Conservation (phyloP, 1,140 invertebrate genomes). For the Paracyclopina nana region DNA sequence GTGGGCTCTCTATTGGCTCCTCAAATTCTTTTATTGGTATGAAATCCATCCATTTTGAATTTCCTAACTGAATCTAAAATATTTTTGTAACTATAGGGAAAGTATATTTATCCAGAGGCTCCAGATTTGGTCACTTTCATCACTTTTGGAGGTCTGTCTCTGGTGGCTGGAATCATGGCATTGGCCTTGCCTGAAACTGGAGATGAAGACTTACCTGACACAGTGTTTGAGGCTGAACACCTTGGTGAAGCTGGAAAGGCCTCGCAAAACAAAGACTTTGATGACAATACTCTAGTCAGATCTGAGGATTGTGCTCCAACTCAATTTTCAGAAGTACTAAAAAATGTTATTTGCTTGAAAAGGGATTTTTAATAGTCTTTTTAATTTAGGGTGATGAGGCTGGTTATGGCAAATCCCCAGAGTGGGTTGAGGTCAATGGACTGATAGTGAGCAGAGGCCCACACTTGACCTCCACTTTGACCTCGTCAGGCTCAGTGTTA, state of each 20-base stretch:
- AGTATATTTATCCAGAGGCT: slow-evolving; percentile 5
- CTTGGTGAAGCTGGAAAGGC: background rate
- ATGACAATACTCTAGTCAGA: background rate
- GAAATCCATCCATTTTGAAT: background rate
- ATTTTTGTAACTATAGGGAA: background rate
- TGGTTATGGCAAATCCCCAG: slow-evolving; percentile 18
- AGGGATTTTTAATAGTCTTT: too few relatives aligned
- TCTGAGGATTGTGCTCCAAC: too few relatives aligned
- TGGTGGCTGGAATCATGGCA: slow-evolving; percentile 18
- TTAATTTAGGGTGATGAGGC: too few relatives aligned
- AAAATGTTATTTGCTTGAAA: too few relatives aligned
- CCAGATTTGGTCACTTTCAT: slow-evolving; percentile 20
- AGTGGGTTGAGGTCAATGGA: slow-evolving; percentile 18
- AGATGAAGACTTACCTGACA: slow-evolving; percentile 19
- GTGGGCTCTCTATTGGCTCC: slow-evolving; percentile 25
- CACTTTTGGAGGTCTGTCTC: slow-evolving; percentile 16
- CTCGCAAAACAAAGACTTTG: background rate
- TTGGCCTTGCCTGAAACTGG: slow-evolving; percentile 19
- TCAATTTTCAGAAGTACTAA: too few relatives aligned
- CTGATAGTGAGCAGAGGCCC: slow-evolving; percentile 18
- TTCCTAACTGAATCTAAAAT: background rate
- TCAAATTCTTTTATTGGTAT: slow-evolving; percentile 26
- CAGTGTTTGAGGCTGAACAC: slow-evolving; percentile 17
- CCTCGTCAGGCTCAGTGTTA: too few relatives aligned
- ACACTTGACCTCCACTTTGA: too few relatives aligned